These are phyloP conservation scores for Lepisosteus oculatus DNA, from an alignment of 2,113 vertebrate genomes.

Conservation along the genomic window DNA sequence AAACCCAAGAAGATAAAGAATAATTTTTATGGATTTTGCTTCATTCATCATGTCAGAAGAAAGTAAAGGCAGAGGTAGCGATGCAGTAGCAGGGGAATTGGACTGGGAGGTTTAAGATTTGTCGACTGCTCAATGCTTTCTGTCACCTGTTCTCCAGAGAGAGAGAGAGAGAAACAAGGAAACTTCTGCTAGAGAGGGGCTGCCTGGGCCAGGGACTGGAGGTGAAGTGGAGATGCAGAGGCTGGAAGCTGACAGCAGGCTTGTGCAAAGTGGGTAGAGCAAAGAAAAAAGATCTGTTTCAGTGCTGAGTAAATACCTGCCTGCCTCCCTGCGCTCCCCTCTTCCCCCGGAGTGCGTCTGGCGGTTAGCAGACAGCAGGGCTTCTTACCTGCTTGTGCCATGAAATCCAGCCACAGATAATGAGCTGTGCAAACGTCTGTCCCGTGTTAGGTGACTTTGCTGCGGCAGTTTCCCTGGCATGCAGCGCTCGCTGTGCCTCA, in stretches of 20 bases:
- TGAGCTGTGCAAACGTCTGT: conserved; percentile 33
- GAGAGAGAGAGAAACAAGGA: not conserved
- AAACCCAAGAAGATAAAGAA: conserved; percentile 53
- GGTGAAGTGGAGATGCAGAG: conserved; percentile 37
- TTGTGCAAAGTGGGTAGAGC: conserved; percentile 29
- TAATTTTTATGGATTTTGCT: conserved; percentile 54
- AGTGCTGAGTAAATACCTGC: conserved; percentile 35
- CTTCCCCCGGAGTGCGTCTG: not conserved
- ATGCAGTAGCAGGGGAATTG: conserved; percentile 35
- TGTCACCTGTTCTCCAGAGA: conserved; percentile 46
- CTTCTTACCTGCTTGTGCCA: not conserved
- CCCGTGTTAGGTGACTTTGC: too few species aligned
- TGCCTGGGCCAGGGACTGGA: conserved; percentile 32
- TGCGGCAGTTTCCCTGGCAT: too few species aligned
- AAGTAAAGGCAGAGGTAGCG: conserved; percentile 24
- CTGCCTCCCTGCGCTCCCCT: conserved; percentile 18
- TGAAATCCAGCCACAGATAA: conserved; percentile 30
- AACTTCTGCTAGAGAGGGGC: conserved; percentile 14
- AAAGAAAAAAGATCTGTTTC: not conserved
- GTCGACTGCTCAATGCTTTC: conserved; percentile 29
- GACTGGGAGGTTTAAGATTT: conserved; percentile 35
- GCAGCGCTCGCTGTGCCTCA: too few species aligned
- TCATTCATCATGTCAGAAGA: conserved; percentile 49
- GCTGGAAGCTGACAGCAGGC: conserved; percentile 28
- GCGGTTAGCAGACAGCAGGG: not conserved